phyloP scores from a whole-genome alignment of 2,113 vertebrate species.

The Pteruthius melanotis region DNA sequence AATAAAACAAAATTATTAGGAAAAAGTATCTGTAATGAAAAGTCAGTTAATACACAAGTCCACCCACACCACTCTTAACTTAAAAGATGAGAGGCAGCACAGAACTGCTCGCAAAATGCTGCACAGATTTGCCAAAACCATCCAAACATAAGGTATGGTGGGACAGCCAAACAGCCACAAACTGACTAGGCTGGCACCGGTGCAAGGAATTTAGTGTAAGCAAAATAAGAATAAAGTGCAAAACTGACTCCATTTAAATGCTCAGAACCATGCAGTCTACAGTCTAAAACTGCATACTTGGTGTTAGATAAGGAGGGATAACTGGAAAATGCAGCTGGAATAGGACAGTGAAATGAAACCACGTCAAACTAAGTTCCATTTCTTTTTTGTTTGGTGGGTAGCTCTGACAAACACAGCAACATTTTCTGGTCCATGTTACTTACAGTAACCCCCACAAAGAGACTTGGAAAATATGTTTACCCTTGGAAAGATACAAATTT shows the following conservation, averaged over 20 bases:
- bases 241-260: neutral
- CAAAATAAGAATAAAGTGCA: neutral
- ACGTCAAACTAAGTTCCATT: neutral
- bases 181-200: neutral
- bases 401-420: neutral
- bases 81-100: neutral
- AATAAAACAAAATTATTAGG: neutral
- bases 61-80: neutral
- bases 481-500: neutral
- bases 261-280: neutral
- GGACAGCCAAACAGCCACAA: neutral
- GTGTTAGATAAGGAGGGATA: neutral
- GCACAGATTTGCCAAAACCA: neutral
- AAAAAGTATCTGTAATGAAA: neutral
- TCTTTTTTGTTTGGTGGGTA: neutral
- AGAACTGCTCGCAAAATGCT: neutral
- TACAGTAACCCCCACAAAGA: neutral
- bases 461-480: neutral
- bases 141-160: neutral
- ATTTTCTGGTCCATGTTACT: neutral
- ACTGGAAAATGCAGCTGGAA: neutral
- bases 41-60: neutral
- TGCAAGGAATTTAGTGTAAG: neutral
- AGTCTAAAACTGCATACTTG: neutral
- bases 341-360: neutral